A percentile compares a stretch with the other conserved stretches of the same genome.
These are phyloP conservation scores for Melanchra persicariae DNA, from an alignment of 2,888 invertebrate genomes.

Conservation along the genomic window DNA sequence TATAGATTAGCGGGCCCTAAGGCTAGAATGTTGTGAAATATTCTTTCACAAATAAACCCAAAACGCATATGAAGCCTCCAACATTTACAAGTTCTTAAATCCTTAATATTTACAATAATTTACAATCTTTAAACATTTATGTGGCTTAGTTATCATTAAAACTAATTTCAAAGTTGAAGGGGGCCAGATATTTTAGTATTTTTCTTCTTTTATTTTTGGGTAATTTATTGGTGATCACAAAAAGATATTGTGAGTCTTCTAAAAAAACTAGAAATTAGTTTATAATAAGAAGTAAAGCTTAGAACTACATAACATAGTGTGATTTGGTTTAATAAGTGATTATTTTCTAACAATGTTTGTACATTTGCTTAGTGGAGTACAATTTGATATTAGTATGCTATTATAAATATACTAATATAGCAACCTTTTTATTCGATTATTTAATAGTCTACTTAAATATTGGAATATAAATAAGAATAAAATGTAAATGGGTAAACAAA, in stretches of 20 bases:
- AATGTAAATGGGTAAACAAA: background rate
- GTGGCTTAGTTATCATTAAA: slow-evolving; percentile 17
- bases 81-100: slow-evolving; percentile 46
- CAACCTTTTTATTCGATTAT: slow-evolving; percentile 22
- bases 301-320: slow-evolving; percentile 63
- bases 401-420: slow-evolving; percentile 15
- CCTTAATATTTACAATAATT: slow-evolving; percentile 63
- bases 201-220: background rate
- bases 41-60: too few species aligned
- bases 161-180: slow-evolving; percentile 5
- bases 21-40: too few species aligned
- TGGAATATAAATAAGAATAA: slow-evolving; percentile 7
- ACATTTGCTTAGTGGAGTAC: slow-evolving; percentile 52
- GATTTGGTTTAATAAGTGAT: slow-evolving; percentile 61
- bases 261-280: slow-evolving; percentile 36
- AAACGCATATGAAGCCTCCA: slow-evolving; percentile 24
- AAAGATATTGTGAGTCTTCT: slow-evolving; percentile 27
- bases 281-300: slow-evolving; percentile 31
- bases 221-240: slow-evolving; percentile 25
- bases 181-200: background rate
- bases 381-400: slow-evolving; percentile 32
- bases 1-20: too few species aligned
- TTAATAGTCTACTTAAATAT: background rate
- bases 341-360: slow-evolving; percentile 46
- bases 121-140: slow-evolving; percentile 44